These are phyloP conservation scores for Drosophila triauraria DNA, from an alignment of 1,140 invertebrate species.

Conservation along the genomic window DNA sequence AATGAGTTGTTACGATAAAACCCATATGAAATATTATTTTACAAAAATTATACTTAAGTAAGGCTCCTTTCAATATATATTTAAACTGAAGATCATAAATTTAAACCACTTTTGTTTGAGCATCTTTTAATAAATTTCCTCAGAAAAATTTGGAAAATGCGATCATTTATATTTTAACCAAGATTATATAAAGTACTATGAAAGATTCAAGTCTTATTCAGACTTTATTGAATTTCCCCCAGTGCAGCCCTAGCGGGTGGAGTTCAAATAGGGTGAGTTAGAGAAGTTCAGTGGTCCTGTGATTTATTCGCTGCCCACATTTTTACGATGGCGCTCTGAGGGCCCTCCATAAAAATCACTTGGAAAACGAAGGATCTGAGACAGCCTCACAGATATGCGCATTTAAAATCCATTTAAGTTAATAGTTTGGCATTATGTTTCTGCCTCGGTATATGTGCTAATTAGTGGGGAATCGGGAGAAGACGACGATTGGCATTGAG, in stretches of 20 bases:
- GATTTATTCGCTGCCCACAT: conserved; percentile 72
- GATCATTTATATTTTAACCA: too few species aligned
- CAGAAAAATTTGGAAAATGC: neutral
- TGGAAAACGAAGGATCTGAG: conserved; percentile 27
- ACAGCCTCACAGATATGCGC: conserved; percentile 47
- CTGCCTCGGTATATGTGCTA: conserved; percentile 68
- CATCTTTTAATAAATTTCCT: neutral
- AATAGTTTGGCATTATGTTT: conserved; percentile 73
- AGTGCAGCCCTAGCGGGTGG: conserved; percentile 30
- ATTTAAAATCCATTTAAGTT: conserved; percentile 77
- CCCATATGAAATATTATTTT: neutral
- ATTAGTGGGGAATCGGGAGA: conserved; percentile 52
- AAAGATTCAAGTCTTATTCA: too few species aligned
- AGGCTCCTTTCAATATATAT: neutral
- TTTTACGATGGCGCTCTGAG: conserved; percentile 75
- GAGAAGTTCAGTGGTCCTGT: conserved; percentile 48
- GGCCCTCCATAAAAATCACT: conserved; percentile 50
- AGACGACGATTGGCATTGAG: conserved; percentile 35
- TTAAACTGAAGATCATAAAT: neutral
- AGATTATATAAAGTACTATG: too few species aligned
- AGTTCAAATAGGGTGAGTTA: conserved; percentile 14
- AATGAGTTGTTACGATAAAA: neutral
- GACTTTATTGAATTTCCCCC: neutral
- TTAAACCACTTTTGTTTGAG: neutral
- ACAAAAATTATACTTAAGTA: neutral